These are phyloP conservation scores for Stictocephala bisonia DNA, from an alignment of 2,888 invertebrate genomes.

Conservation along the genomic window DNA sequence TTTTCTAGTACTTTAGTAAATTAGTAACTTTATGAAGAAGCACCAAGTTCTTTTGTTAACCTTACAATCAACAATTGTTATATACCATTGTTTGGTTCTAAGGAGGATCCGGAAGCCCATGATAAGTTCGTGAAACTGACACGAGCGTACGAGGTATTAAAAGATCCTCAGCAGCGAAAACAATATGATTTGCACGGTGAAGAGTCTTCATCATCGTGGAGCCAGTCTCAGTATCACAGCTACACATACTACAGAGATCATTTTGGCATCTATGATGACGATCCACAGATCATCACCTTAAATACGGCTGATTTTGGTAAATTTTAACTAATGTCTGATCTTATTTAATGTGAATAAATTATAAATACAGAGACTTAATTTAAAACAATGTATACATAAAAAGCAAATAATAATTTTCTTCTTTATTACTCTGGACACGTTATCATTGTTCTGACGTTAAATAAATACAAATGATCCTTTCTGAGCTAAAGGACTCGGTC, in stretches of 20 bases:
- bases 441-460: too few species aligned
- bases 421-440: too few species aligned
- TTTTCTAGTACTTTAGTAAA: too few species aligned
- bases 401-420: conserved; percentile 53
- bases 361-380: too few species aligned
- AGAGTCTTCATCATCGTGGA: conserved; percentile 69
- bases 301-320: conserved; percentile 81
- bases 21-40: too few species aligned
- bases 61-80: too few species aligned
- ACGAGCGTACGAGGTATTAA: conserved; percentile 87
- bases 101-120: conserved; percentile 81
- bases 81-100: too few species aligned
- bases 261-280: conserved; percentile 89
- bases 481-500: too few species aligned
- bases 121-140: conserved; percentile 82
- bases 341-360: too few species aligned
- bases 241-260: conserved; percentile 83
- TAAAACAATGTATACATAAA: too few species aligned
- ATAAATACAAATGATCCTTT: too few species aligned
- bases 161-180: conserved; percentile 81
- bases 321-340: conserved; percentile 59
- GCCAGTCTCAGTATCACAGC: conserved; percentile 78
- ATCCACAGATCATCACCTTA: conserved; percentile 82
- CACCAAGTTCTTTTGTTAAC: too few species aligned
- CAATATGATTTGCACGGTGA: conserved; percentile 85